Evolutionary conservation across 2,888 invertebrate genomes (phyloP), one percentile per base, ranked within the genome.

Genomic region (Dione vanillae): DNA sequence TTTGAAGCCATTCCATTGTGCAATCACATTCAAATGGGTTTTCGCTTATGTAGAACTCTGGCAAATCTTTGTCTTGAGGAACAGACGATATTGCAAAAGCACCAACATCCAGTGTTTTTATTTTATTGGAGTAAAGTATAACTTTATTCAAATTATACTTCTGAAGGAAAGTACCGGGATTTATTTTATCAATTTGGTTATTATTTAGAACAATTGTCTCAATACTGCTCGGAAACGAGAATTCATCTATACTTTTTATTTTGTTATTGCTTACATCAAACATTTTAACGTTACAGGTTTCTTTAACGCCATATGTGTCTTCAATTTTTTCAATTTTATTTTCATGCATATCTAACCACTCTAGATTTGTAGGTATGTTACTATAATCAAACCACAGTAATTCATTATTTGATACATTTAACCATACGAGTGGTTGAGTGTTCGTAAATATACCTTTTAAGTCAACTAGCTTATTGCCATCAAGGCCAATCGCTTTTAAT

Each of bases 11-110:
- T 89, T 97, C 97, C 96, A 97, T 96, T 80, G 95, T 96, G 88
- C 97, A 97, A 88, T 97, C 96, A 87, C 97, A 98, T 79, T 95
- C 94, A 85, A 97, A 96, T 72, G 97, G 97, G 93, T 97, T 97
- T 81, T 95, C 95, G 62, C 96, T 96, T 77, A 97, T 95, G 85
- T 96, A 96, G 88, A 97, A 96, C 84, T 96, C 95, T 16, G 97
- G 96, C 78, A 96, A 89, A 82, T 96, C 95, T 86, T 94, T 95
- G 79, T 95, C 95, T 76, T 94, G 94, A 2, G 95, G 93, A 68
- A 96, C 94, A 68, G 95, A 90, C 78, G 95, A 95, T 83, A 96
- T 89, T 77, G 95, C 95, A 76, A 97, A 94, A 16, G 97, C 95
- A 7, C 95, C 95, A 64, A 96, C 93, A 79, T 97, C 96, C 78